phyloP scores from a whole-genome alignment of 64 coral and sea anemone genomes.

The Dendrophyllia cribrosa region DNA sequence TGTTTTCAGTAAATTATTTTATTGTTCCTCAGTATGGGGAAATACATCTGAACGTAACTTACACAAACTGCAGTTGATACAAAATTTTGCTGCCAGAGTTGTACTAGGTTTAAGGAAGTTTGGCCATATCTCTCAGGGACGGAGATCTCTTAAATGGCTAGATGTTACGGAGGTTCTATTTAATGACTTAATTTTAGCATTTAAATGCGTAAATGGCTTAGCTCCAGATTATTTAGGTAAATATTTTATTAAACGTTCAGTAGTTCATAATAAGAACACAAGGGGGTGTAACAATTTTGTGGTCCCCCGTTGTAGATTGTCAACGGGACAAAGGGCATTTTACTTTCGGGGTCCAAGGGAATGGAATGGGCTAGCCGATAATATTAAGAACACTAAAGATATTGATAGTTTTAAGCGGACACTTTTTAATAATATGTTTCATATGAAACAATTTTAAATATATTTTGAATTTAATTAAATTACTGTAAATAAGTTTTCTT shows the following conservation, averaged over 20 bases:
- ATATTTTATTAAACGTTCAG: constrained; percentile 39
- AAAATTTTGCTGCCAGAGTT: background rate
- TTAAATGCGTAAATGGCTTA: constrained; percentile 25
- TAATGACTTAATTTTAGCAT: constrained; percentile 39
- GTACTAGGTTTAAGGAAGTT: constrained; percentile 22
- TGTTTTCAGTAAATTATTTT: constrained; percentile 9
- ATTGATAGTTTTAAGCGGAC: background rate
- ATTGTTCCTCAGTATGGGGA: constrained; percentile 19
- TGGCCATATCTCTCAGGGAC: constrained; percentile 30
- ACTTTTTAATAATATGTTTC: constrained; percentile 4
- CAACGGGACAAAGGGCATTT: constrained; percentile 21
- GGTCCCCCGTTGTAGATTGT: constrained; percentile 9
- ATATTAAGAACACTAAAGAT: background rate
- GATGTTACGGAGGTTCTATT: constrained; percentile 50
- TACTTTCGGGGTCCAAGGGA: background rate
- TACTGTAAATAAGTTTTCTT: no score
- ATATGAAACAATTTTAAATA: background rate
- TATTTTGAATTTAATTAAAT: no score
- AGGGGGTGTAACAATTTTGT: background rate
- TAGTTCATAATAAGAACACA: constrained; percentile 26
- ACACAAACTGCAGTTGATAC: constrained; percentile 25
- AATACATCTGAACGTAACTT: constrained; percentile 26
- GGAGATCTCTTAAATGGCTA: constrained; percentile 57
- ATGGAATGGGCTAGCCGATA: constrained; percentile 16
- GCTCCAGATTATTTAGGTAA: constrained; percentile 57